Conservation (phyloP, 2,797 vertebrate species). For the Danio jaintianensis region DNA sequence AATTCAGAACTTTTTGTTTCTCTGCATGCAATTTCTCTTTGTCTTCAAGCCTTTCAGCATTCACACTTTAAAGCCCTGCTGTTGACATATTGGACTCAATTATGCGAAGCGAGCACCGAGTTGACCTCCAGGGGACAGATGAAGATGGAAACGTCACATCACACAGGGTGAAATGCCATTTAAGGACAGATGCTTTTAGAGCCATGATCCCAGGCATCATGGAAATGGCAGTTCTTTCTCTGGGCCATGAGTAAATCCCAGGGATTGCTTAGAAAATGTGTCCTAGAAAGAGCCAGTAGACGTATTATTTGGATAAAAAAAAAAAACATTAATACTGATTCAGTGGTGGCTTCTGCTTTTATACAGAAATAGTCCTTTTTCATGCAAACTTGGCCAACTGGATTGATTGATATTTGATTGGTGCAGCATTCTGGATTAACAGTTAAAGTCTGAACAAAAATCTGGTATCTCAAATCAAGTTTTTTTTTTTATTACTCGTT, state of each 20-base stretch:
- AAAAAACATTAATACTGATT: too few species aligned
- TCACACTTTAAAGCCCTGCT: constrained; percentile 36
- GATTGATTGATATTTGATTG: too few species aligned
- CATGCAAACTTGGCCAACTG: too few species aligned
- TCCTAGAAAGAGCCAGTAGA: neutral
- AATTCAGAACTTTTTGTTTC: neutral
- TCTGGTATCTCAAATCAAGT: too few species aligned
- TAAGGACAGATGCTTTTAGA: neutral
- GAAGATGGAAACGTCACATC: constrained; percentile 36
- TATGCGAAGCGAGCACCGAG: constrained; percentile 66
- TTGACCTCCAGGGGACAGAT: constrained; percentile 65
- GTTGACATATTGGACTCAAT: constrained; percentile 80
- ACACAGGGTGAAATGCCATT: neutral
- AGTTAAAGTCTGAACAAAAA: too few species aligned
- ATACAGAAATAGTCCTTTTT: neutral
- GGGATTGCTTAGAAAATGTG: neutral
- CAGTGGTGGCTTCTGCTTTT: neutral
- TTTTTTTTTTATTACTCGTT: too few species aligned
- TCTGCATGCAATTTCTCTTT: neutral
- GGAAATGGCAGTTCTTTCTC: neutral
- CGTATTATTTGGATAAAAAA: neutral
- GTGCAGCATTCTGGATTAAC: too few species aligned
- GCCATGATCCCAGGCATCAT: neutral
- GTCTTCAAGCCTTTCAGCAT: neutral
- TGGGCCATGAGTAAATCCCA: neutral